Conservation (phyloP, 2,113 vertebrate species). For the Eupsittula cactorum region DNA sequence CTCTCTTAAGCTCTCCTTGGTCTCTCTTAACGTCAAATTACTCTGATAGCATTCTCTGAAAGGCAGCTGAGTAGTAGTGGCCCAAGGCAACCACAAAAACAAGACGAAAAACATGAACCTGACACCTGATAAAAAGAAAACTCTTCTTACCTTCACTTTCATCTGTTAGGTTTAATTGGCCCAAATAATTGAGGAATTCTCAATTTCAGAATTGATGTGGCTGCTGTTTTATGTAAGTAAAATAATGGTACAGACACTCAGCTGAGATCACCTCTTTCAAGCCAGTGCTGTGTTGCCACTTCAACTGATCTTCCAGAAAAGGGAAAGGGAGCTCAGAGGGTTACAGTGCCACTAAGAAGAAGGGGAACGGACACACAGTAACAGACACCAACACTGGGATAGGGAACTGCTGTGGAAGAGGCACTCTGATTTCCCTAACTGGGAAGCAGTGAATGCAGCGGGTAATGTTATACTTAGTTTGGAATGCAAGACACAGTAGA, state of each 20-base stretch:
- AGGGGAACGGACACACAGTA: too few species aligned
- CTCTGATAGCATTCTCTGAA: not conserved
- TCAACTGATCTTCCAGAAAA: not conserved
- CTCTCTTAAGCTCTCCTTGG: not conserved
- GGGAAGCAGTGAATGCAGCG: accelerated
- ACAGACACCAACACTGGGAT: not conserved
- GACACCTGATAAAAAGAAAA: not conserved
- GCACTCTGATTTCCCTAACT: not conserved
- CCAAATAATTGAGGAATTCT: not conserved
- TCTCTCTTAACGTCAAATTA: not conserved
- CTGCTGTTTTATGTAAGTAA: not conserved
- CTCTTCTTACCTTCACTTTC: not conserved
- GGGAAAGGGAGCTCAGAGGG: not conserved
- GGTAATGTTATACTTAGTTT: not conserved
- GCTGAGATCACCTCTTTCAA: accelerated
- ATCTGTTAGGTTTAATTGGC: not conserved
- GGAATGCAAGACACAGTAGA: not conserved
- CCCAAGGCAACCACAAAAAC: not conserved
- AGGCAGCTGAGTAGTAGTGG: not conserved
- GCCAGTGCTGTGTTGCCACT: not conserved
- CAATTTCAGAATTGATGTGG: not conserved
- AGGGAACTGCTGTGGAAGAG: accelerated
- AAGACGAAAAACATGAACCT: not conserved
- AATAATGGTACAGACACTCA: not conserved
- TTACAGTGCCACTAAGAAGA: not conserved